These are phyloP conservation scores for Eilema sororculum DNA, from an alignment of 2,888 invertebrate species.

Conservation along the genomic window DNA sequence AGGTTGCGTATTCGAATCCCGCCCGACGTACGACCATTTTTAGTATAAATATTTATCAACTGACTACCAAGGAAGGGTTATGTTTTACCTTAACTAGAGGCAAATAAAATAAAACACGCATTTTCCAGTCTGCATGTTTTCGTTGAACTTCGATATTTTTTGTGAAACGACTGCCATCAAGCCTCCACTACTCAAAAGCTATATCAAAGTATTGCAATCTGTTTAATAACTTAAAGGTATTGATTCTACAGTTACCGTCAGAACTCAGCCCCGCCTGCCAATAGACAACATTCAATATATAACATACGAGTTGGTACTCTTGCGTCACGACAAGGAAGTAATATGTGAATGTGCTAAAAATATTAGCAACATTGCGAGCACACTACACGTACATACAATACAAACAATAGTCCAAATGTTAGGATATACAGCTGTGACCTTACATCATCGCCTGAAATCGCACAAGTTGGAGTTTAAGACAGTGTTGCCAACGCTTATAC, in stretches of 20 bases:
- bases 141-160: too few species aligned
- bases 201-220: too few species aligned
- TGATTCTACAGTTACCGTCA: neutral
- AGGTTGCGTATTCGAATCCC: neutral
- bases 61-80: too few species aligned
- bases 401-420: conserved; percentile 21
- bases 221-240: neutral
- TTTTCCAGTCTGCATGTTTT: too few species aligned
- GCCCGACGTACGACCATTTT: neutral
- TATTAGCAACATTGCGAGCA: conserved; percentile 35
- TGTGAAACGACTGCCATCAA: too few species aligned
- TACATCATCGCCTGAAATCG: neutral
- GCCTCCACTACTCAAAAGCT: too few species aligned
- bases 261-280: neutral
- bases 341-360: conserved; percentile 41
- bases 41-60: neutral
- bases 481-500: neutral
- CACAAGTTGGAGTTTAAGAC: neutral
- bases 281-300: conserved; percentile 1
- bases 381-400: conserved; percentile 19
- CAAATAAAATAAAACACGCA: too few species aligned
- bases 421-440: conserved; percentile 9
- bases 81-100: too few species aligned
- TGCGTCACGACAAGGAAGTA: conserved; percentile 51
- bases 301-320: conserved; percentile 6